Conservation (phyloP, 1,140 invertebrate genomes). For the Callitettix versicolor region DNA sequence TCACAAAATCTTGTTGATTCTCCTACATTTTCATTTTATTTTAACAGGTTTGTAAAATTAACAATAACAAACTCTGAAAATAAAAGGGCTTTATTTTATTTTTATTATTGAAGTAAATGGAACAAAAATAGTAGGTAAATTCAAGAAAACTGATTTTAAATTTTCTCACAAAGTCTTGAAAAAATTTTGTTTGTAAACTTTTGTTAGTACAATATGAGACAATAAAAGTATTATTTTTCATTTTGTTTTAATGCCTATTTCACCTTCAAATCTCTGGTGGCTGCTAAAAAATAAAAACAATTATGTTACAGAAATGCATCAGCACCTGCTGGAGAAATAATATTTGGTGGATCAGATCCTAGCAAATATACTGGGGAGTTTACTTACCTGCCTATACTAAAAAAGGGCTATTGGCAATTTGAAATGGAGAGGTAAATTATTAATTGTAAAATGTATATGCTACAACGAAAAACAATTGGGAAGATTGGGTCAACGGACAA, state of each 20-base stretch:
- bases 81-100: background rate
- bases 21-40: constrained; percentile 92
- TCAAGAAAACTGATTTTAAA: background rate
- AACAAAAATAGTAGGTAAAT: background rate
- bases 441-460: too few species aligned
- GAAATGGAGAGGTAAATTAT: constrained; percentile 70
- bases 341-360: constrained; percentile 89
- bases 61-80: too few species aligned
- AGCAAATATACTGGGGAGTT: constrained; percentile 85
- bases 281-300: background rate
- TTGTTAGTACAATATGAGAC: background rate
- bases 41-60: constrained; percentile 53
- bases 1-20: constrained; percentile 65
- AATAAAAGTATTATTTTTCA: background rate
- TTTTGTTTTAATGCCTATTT: background rate
- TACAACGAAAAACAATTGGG: too few species aligned
- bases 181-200: background rate
- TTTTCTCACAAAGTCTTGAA: background rate
- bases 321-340: constrained; percentile 80
- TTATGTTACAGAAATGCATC: constrained; percentile 55
- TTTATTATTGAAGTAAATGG: background rate
- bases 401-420: constrained; percentile 96
- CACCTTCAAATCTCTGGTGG: background rate
- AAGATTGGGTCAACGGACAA: too few species aligned
- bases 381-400: constrained; percentile 78